A percentile compares a stretch with the other conserved stretches of the same genome.
These are phyloP conservation scores for Standfussiana lucernea DNA, from an alignment of 2,888 invertebrate genomes.

Conservation along the genomic window DNA sequence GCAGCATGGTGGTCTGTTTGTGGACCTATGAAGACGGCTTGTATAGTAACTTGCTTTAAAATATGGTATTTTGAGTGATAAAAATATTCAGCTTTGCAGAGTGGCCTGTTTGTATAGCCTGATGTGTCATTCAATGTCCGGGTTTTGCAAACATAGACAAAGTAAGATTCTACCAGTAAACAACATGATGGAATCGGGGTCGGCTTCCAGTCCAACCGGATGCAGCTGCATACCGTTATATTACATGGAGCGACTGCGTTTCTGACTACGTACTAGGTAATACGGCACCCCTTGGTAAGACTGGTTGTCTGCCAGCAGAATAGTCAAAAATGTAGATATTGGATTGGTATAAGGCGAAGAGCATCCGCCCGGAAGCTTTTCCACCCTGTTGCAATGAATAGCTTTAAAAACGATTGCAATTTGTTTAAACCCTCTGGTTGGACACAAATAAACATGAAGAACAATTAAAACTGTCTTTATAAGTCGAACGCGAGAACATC, in stretches of 20 bases:
- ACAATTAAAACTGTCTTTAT: not conserved
- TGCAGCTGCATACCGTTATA: not conserved
- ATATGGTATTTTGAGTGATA: not conserved
- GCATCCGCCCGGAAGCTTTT: not conserved
- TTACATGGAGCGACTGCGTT: not conserved
- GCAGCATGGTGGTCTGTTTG: constrained; percentile 59
- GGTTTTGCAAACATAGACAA: not conserved
- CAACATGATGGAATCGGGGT: not conserved
- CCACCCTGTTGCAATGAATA: not conserved
- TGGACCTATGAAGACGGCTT: constrained; percentile 31
- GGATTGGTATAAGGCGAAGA: not conserved
- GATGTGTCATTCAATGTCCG: not conserved
- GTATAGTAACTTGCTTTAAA: not conserved
- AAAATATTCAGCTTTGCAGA: not conserved
- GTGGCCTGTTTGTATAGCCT: not conserved
- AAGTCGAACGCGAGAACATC: not conserved
- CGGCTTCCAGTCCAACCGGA: not conserved
- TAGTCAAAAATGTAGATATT: not conserved
- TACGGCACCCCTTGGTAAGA: not conserved
- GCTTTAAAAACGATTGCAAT: not conserved
- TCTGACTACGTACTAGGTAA: not conserved
- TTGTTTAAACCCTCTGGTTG: not conserved
- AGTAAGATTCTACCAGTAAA: not conserved
- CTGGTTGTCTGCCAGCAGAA: not conserved
- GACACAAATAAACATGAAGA: not conserved